A percentile compares a stretch with the other conserved stretches of the same genome.
Conservation (phyloP, 2,113 vertebrate genomes). For the Condylura cristata region DNA sequence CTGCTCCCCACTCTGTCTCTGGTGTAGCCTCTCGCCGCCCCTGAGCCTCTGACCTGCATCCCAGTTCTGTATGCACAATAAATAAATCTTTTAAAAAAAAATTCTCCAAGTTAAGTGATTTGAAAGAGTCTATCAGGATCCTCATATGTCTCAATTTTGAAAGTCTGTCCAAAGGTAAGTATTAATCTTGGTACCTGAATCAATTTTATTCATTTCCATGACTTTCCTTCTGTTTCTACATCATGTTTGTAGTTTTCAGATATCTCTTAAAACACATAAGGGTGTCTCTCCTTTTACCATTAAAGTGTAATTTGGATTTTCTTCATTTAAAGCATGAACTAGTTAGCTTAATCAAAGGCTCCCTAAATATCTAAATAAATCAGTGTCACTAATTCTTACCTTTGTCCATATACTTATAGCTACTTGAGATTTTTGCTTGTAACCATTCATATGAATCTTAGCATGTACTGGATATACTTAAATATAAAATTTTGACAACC, state of each 20-base stretch:
- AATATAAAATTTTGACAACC: neutral
- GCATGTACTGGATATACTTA: neutral
- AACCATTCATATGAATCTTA: neutral
- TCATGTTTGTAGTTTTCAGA: conserved; percentile 15
- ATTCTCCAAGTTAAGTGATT: conserved; percentile 15
- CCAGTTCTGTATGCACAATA: too few species aligned
- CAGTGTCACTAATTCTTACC: conserved; percentile 4
- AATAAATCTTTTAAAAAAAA: too few species aligned
- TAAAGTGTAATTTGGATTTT: neutral
- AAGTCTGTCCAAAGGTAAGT: neutral
- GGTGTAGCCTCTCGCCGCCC: too few species aligned
- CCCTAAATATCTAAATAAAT: conserved; percentile 31
- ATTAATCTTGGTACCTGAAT: conserved; percentile 7
- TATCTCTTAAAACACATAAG: neutral
- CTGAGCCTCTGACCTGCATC: too few species aligned
- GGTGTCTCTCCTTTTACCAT: neutral
- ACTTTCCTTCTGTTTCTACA: neutral
- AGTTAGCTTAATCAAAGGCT: conserved; percentile 9
- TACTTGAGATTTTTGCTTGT: conserved; percentile 10
- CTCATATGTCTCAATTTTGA: conserved; percentile 43
- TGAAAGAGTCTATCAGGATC: neutral
- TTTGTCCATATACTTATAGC: neutral
- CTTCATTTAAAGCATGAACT: conserved; percentile 41
- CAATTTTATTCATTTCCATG: conserved; percentile 25
- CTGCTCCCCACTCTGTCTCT: too few species aligned